Evolutionary conservation across 2,797 vertebrate genomes (phyloP), one percentile per base, ranked within the genome.

Genomic region (Pteronotus mesoamericanus): DNA sequence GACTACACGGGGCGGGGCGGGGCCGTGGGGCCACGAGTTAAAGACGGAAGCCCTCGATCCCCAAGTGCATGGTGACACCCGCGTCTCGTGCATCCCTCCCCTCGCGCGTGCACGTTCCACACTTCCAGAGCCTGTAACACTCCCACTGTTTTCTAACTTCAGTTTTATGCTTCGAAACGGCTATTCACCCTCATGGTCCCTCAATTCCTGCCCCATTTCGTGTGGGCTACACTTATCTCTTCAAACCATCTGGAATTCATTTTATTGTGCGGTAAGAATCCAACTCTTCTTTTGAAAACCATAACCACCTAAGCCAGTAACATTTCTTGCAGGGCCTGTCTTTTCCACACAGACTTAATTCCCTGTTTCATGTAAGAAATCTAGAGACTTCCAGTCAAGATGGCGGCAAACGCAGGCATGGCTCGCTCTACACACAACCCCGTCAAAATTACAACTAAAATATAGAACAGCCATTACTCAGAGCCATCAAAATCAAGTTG

Each of bases 231-330:
- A 6, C 44, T 75, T 83, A 68, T 55, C 92, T 93, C 83, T 85
- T 21, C 6, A 26, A 71, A 9, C 42, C 94, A 85, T 88, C 94
- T 95, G 92, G 95, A 93, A 48, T 44, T 68, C 48, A 87, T 94
- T 82, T 87, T 44, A 10, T 16, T 21, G 21, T 69, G 85, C 75
- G 26, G 64, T 84, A 91, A 94, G 94, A 51, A 9, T 74, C 85
- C 93, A 87, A 22, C 51, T 53, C 75, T 37, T 26, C 44, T 32
- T 51, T 4, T 64, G 48, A 26, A 79, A 59, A 44, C 24, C 39
- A 42, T 74, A 34, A 34, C 44, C 74, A 75, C 86, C 91, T 91
- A 57, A 19, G 57, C 86, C 64, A 44, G 75, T 11, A 78, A 72
- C 26, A 3, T 11, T 16, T 12, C 64, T 39, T 61, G 75, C 79